Percentiles rank a stretch among this genome's conserved stretches.
These are phyloP conservation scores for Caenorhabditis latens DNA, from an alignment of 1,140 invertebrate species.

Conservation along the genomic window DNA sequence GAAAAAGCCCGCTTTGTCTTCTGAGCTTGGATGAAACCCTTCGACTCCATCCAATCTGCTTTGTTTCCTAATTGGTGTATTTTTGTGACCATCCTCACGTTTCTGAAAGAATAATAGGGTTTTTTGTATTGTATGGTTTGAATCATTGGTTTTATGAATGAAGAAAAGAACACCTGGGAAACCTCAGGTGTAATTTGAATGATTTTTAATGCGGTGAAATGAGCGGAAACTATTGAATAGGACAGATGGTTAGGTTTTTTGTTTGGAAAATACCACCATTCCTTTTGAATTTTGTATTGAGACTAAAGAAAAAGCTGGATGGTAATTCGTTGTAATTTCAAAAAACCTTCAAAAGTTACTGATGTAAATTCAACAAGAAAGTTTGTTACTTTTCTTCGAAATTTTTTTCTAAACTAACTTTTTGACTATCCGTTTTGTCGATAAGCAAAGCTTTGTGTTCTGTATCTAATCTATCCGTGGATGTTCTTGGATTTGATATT, in stretches of 20 bases:
- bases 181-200: neutral
- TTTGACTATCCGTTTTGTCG: neutral
- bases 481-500: neutral
- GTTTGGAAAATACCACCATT: neutral
- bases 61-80: neutral
- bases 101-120: neutral
- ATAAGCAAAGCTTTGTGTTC: neutral
- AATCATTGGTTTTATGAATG: neutral
- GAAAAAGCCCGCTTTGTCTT: neutral
- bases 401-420: neutral
- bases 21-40: constrained; percentile 1
- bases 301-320: no score
- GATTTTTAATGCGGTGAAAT: neutral
- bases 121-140: no score
- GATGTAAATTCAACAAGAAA: no score
- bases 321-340: no score
- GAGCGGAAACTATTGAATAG: neutral
- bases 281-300: no score
- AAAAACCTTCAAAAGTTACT: no score
- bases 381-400: no score
- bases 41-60: neutral
- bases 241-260: neutral
- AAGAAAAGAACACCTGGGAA: neutral
- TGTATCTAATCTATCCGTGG: neutral
- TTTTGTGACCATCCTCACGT: neutral